A percentile compares a stretch with the other conserved stretches of the same genome.
Conservation (phyloP, 2,113 vertebrate genomes). For the Tragelaphus strepsiceros region DNA sequence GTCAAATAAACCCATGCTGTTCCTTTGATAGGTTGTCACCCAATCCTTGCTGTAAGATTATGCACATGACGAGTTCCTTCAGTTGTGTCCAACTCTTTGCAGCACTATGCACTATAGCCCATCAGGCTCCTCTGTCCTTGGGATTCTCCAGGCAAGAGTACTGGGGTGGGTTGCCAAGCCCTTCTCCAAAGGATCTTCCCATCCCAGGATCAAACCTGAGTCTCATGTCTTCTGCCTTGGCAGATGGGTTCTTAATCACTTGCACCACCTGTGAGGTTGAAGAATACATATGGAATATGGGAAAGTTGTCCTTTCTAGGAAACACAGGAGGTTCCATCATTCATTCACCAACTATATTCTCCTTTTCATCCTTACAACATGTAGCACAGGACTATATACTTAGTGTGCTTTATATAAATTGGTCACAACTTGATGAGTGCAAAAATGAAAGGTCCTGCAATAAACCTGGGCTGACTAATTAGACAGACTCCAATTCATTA, state of each 20-base stretch:
- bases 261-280: not conserved
- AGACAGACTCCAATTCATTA: not conserved
- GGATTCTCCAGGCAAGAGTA: not conserved
- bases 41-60: not conserved
- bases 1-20: not conserved
- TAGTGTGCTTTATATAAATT: not conserved
- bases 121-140: not conserved
- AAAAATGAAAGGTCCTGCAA: not conserved
- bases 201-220: fast-evolving
- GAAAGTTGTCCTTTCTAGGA: not conserved
- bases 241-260: not conserved
- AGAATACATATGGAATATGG: not conserved
- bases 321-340: not conserved
- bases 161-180: not conserved
- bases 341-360: not conserved
- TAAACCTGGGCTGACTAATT: not conserved
- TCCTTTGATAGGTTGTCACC: not conserved
- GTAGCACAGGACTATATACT: not conserved
- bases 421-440: not conserved
- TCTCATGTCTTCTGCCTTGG: not conserved
- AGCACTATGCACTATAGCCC: not conserved
- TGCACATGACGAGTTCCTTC: not conserved
- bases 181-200: not conserved
- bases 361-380: not conserved
- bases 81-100: not conserved